phyloP scores from a whole-genome alignment of 1,140 invertebrate species.

The Drosophila santomea region DNA sequence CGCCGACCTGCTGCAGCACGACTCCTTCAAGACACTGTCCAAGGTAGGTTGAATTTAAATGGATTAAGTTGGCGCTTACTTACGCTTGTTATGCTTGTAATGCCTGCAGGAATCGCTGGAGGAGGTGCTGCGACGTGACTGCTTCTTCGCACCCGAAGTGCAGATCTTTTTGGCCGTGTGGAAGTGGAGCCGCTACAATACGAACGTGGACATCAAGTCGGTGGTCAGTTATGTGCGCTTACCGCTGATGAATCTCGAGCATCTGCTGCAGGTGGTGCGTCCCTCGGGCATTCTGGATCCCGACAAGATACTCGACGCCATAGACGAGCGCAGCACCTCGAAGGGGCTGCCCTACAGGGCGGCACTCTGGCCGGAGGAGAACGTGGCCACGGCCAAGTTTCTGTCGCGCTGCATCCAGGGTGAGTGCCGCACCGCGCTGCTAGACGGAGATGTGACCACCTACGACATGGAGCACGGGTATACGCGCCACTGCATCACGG shows the following conservation, averaged over 20 bases:
- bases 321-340: conserved; percentile 92
- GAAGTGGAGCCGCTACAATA: conserved; percentile 93
- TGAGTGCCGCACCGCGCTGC: conserved; percentile 93
- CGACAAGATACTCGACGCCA: conserved; percentile 97
- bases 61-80: background rate
- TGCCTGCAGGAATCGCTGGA: conserved; percentile 88
- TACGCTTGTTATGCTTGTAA: no score
- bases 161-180: conserved; percentile 96
- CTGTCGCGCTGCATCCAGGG: conserved; percentile 94
- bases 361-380: conserved; percentile 93
- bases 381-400: conserved; percentile 92
- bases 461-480: conserved; percentile 87
- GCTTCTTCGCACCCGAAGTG: conserved; percentile 97
- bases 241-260: conserved; percentile 93
- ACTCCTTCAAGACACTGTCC: conserved; percentile 93
- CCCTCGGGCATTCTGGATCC: conserved; percentile 93
- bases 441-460: conserved; percentile 92
- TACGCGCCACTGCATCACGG: conserved; percentile 96
- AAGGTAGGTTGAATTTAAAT: conserved; percentile 86
- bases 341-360: conserved; percentile 93
- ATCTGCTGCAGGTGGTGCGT: conserved; percentile 94
- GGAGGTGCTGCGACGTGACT: conserved; percentile 95
- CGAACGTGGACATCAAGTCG: conserved; percentile 87
- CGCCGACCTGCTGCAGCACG: conserved; percentile 91
- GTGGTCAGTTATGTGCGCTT: conserved; percentile 90